Base-by-base conservation (phyloP, 2,888 invertebrate genomes). In the Stegophylla sp. region DNA sequence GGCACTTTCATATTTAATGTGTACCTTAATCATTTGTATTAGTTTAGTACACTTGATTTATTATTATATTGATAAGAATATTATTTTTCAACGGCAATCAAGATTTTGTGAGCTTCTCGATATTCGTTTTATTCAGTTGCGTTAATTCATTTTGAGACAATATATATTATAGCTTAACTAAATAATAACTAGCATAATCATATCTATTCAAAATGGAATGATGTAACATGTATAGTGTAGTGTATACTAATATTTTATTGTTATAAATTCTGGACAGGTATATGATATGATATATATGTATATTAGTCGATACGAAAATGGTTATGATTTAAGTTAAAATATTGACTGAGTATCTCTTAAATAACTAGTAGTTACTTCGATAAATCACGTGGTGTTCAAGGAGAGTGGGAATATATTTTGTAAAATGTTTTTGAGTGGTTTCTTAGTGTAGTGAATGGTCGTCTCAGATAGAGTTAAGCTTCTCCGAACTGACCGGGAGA, bases 391-490 rank as follows among this genome's bases (percentile, higher is more conserved):
- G 23, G 0, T 28, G 5, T 64, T 75, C 34, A 51, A 34, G 34
- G 34, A 51, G 23, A 51, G 5, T 63, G 5, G 17, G 43, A 77
- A 77, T 77, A 69, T 71, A 69, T 77, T 61, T 76, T 51, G 51
- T 56, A 67, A 53, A 67, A 41, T 51, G 51, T 51, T 76, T 43
- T 13, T 34, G 5, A 23, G 26, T 43, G 28, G 15, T 69, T 61
- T 26, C 20, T 43, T 1, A 23, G n/a, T 17, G 17, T 34, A 75
- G 48, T 77, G 69, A 69, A 69, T 77, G 77, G 77, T 69, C 10
- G 20, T 45, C 7, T 15, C 20, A 69, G 77, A 77, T 77, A 77
- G 45, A 69, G 67, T 77, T 77, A 77, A 77, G 77, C 77, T 48
- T 34, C 17, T 5, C 20, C 5, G 7, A 48, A 61, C 69, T 69